A percentile compares a stretch with the other conserved stretches of the same genome.
phyloP scores from a whole-genome alignment of 2,113 vertebrate genomes.

The Phocoena phocoena region DNA sequence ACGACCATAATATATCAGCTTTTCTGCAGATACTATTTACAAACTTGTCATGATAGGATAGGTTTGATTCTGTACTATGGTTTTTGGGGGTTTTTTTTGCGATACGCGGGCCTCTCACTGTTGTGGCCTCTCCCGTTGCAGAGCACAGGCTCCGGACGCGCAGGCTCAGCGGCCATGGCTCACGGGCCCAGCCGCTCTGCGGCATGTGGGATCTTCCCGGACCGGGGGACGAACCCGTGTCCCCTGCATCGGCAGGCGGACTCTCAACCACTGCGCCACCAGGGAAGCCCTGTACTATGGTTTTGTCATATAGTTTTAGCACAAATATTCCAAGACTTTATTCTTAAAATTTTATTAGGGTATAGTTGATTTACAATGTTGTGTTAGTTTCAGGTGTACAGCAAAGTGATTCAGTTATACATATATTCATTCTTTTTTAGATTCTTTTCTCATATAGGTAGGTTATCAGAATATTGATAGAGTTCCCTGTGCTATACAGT shows the following conservation, averaged over 20 bases:
- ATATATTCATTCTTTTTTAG: not conserved
- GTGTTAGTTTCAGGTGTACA: not conserved
- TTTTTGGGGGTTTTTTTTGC: not conserved
- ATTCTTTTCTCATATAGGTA: not conserved
- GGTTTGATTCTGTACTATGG: not conserved
- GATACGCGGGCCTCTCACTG: no score
- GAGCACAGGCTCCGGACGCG: no score
- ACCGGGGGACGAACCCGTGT: no score
- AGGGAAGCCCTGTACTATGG: not conserved
- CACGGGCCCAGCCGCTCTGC: no score
- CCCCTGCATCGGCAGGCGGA: no score
- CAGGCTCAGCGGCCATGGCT: no score
- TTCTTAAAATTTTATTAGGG: not conserved
- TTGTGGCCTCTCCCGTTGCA: no score
- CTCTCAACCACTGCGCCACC: no score
- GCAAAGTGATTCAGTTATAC: not conserved
- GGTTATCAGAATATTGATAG: not conserved
- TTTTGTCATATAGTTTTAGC: not conserved
- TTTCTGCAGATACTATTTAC: not conserved
- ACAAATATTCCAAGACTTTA: not conserved
- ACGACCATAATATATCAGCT: not conserved
- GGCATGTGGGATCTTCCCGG: no score
- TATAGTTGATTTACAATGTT: not conserved
- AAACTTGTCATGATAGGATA: not conserved
- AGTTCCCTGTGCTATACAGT: not conserved